Conservation (phyloP, 2,113 vertebrate genomes). For the Sapajus apella region DNA sequence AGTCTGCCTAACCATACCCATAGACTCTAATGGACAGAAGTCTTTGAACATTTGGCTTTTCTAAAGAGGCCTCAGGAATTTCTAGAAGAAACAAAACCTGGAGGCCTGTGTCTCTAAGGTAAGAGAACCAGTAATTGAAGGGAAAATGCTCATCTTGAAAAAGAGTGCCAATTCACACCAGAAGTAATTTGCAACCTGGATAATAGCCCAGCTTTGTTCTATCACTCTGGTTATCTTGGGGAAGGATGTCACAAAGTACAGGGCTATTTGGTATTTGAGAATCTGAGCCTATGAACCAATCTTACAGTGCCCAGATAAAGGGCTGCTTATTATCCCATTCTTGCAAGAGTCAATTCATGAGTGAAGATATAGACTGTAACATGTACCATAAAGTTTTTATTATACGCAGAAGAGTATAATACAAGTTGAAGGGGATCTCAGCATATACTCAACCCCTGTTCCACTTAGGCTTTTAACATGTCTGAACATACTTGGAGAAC, state of each 20-base stretch:
- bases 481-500: not conserved
- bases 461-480: not conserved
- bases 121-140: not conserved
- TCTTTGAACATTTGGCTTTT: not conserved
- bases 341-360: not conserved
- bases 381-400: not conserved
- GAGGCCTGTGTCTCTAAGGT: not conserved
- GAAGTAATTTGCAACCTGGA: not conserved
- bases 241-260: not conserved
- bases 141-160: constrained; percentile 5
- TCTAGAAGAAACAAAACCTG: not conserved
- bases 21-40: not conserved
- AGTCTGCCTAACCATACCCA: not conserved
- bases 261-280: not conserved
- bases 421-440: not conserved
- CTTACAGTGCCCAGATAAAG: not conserved
- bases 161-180: not conserved
- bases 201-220: not conserved
- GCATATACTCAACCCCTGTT: not conserved
- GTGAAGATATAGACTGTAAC: not conserved
- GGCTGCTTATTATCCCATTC: not conserved
- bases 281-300: not conserved
- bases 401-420: not conserved
- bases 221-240: not conserved
- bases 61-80: not conserved